Percentiles rank a stretch among this genome's conserved stretches.
Conservation (phyloP, 2,888 invertebrate species). For the Thymelicus sylvestris region DNA sequence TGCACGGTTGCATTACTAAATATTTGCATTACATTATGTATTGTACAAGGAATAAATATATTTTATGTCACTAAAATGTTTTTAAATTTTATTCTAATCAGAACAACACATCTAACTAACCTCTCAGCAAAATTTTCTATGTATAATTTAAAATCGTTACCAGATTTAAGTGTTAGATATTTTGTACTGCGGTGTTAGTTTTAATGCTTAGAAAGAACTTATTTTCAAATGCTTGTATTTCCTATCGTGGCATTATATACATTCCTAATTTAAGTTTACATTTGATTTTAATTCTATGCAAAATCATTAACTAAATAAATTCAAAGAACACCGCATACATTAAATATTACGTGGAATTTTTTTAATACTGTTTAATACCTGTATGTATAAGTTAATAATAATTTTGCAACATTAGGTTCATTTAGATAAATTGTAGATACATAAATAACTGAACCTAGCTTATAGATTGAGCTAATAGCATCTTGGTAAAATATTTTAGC, state of each 20-base stretch:
- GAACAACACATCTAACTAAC: not conserved
- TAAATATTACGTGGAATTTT: too few species aligned
- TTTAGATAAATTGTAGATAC: not conserved
- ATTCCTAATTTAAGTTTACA: too few species aligned
- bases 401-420: too few species aligned
- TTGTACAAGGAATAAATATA: not conserved
- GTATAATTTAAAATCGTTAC: too few species aligned
- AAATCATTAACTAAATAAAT: too few species aligned
- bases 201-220: not conserved
- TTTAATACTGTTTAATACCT: too few species aligned
- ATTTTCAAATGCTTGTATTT: too few species aligned
- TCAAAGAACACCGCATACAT: too few species aligned
- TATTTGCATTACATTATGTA: not conserved
- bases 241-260: too few species aligned
- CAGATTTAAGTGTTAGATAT: not conserved
- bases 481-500: not conserved
- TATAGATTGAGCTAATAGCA: not conserved
- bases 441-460: not conserved
- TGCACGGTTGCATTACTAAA: not conserved
- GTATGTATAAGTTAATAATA: too few species aligned
- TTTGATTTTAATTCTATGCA: too few species aligned
- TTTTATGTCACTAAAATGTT: not conserved
- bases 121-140: too few species aligned
- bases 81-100: conserved; percentile 3
- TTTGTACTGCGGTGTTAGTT: not conserved